Base-by-base conservation (phyloP, 2,113 vertebrate species). In the Microcebus griseorufus region DNA sequence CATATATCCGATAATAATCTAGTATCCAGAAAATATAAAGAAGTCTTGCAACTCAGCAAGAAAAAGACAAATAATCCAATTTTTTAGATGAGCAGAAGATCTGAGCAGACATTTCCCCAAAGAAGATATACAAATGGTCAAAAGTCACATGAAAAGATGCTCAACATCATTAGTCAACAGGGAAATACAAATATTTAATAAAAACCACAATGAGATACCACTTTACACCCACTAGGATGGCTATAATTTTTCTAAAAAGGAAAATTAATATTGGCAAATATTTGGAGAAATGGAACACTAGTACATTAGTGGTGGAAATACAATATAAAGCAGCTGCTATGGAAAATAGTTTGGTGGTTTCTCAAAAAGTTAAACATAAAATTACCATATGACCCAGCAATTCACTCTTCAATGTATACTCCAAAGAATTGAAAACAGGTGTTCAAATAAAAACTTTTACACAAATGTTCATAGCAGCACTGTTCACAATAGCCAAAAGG, bases 21-120 rank as follows among this genome's bases (percentile, higher is more conserved):
- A 82, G 7, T 48, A 75, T 90, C 53, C 45, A 90, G 42, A 95
- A 90, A 82, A 94, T 48, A 48, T 34, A 87, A 76, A 90, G 14
- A 76, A 45, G 22, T 70, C 14, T 27, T 70, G 58, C 12, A 93
- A 42, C 39, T 83, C 32, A 78, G 70, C 39, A 70, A 88, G 42
- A 60, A 70, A 92, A 88, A 83, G 37, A 53, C 25, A 94, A 70
- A 17, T 27, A 78, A 86, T 67, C 13, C 80, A 86, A 14, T 64
- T 62, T 82, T 86, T 82, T 9, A 75, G 87, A 72, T 37, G 32
- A 90, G 29, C 32, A 73, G 94, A 79, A 12, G 18, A 42, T 95
- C n/a, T 82, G 32, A 96, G 48, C 6, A 87, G 51, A 69, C 1
- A 20, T 78, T 69, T 91, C 37, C 79, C 39, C 90, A 96, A 83